Conservation (phyloP, 2,797 vertebrate genomes). For the Microchirus variegatus region DNA sequence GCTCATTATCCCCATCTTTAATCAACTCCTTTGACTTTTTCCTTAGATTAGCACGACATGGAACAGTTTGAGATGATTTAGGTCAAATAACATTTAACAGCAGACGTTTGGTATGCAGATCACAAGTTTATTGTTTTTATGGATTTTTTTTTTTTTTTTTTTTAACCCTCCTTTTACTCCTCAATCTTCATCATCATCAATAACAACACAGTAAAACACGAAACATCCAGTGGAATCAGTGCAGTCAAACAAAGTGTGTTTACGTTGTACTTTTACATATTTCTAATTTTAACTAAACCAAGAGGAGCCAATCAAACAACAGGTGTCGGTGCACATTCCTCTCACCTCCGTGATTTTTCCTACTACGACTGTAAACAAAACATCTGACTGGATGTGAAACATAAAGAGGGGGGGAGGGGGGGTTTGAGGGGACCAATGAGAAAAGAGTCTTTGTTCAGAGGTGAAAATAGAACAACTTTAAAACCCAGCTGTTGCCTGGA, state of each 20-base stretch:
- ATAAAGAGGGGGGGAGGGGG: constrained; percentile 9
- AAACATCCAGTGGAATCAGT: constrained; percentile 32
- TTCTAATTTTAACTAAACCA: constrained; percentile 14
- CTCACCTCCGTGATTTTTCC: constrained; percentile 24
- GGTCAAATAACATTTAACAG: not conserved
- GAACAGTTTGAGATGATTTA: too few species aligned
- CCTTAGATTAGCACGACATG: too few species aligned
- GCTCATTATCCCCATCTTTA: too few species aligned
- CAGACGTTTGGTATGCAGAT: constrained; percentile 46
- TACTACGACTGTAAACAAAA: constrained; percentile 45
- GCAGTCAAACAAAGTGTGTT: constrained; percentile 10
- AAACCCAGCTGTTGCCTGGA: constrained; percentile 74
- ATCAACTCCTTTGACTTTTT: too few species aligned
- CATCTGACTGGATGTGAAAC: constrained; percentile 50
- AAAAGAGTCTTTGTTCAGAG: constrained; percentile 52
- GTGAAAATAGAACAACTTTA: constrained; percentile 71
- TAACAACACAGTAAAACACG: constrained; percentile 41
- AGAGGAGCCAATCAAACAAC: constrained; percentile 39
- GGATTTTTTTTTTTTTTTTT: constrained; percentile 16
- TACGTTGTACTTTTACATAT: not conserved
- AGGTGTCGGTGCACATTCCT: constrained; percentile 44
- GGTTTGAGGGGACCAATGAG: constrained; percentile 56
- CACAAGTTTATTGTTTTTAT: constrained; percentile 58
- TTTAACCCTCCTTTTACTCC: constrained; percentile 17
- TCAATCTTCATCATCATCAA: constrained; percentile 16